Base-by-base conservation (phyloP, 2,888 invertebrate genomes). In the Cynaeus angustus region DNA sequence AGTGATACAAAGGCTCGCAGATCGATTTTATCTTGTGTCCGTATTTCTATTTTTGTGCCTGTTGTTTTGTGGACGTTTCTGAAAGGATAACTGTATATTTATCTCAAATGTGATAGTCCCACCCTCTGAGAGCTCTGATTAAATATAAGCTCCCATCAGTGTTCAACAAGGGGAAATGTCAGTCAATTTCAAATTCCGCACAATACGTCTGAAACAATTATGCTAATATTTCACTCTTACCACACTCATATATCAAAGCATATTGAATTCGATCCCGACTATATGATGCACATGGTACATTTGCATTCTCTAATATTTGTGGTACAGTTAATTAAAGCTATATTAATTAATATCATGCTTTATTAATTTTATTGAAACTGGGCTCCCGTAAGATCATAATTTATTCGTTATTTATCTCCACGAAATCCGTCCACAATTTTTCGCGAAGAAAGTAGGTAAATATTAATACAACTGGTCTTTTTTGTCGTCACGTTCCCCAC, bases 181-280 rank as follows among this genome's bases (percentile, higher is more conserved):
- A 72, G 70, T 74, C 73, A 75, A 64, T 72, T 72, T 67, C 61
- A 16, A 50, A 55, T 64, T 52, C 14, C 43, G 50, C 46, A 67
- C 67, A 68, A 76, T 76, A 79, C 78, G 76, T 75, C 75, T 71
- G 71, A 76, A 79, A 80, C 79, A 79, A 79, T 79, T 79, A 79
- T 79, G 78, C 73, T 79, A 79, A 80, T 79, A 76, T 74, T 71
- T 73, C 74, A 72, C 66, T 61, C 53, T 65, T 73, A 73, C 75
- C 76, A 56, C 73, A 72, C 72, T 75, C 76, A 73, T 75, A 78
- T 71, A 77, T 78, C 76, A 77, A 72, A 71, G 71, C 75, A 77
- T 79, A 79, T 79, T 78, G 76, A 75, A 76, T 74, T 62, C 64
- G 61, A 33, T 33, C n/a, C 6, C 9, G 33, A 2, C 33, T 33